Conservation (phyloP, 2,888 invertebrate species). For the Synanthedon myopaeformis region DNA sequence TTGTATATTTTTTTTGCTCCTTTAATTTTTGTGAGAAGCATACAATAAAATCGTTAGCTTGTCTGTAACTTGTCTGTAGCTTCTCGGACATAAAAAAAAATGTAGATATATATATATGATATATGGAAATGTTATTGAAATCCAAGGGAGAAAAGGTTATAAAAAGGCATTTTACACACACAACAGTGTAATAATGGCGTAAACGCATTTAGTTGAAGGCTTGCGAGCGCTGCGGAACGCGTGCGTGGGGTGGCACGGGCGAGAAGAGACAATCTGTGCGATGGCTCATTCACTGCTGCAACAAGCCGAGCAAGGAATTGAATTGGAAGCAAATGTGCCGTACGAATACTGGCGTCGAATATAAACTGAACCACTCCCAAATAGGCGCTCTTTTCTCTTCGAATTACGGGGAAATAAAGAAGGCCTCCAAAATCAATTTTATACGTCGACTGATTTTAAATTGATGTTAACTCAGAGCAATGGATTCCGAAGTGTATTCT, state of each 20-base stretch:
- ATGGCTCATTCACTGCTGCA: conserved; percentile 63
- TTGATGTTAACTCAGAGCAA: background rate
- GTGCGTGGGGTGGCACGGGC: conserved; percentile 11
- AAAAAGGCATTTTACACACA: conserved; percentile 22
- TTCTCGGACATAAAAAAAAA: no score
- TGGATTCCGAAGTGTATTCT: no score
- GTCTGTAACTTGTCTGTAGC: no score
- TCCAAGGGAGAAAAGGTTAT: conserved; percentile 5
- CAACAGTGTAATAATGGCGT: conserved; percentile 20
- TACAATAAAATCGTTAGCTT: no score
- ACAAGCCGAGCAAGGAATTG: conserved; percentile 61
- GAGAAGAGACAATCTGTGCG: conserved; percentile 49
- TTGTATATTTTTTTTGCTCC: no score
- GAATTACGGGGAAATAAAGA: conserved; percentile 33
- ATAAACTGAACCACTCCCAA: conserved; percentile 52
- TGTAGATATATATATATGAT: no score
- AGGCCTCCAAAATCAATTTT: conserved; percentile 21
- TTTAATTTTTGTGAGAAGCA: no score
- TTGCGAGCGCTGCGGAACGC: conserved; percentile 15
- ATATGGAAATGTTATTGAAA: background rate
- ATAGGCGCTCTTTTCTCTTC: conserved; percentile 32
- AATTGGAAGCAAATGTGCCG: conserved; percentile 66
- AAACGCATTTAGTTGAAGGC: conserved; percentile 23
- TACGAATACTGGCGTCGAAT: conserved; percentile 51
- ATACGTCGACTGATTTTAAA: conserved; percentile 16